Evolutionary conservation across 2,888 invertebrate species (phyloP), one percentile per base, ranked within the genome.

Genomic region (Aphelenchoides bicaudatus): DNA sequence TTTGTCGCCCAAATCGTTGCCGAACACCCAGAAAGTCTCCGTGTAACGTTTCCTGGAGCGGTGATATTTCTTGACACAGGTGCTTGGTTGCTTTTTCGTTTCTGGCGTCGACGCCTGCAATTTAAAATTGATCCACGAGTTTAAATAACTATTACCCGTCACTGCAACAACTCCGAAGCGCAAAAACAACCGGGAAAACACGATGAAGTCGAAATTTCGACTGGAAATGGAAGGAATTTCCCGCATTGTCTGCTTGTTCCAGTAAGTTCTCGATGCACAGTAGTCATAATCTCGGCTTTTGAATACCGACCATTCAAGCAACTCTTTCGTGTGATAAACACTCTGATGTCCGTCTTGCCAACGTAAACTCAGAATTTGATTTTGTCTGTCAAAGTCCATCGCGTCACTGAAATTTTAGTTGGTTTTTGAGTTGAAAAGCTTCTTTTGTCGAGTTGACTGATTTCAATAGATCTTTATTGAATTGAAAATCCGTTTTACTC

Each of bases 1-100:
- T n/a, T n/a, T n/a, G n/a, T n/a, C n/a, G n/a, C n/a, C n/a, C n/a
- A n/a, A n/a, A n/a, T n/a, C n/a, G n/a, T n/a, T n/a, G n/a, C 2
- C 65, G 62, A 39, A 70, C 66, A 16, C 49, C 82, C 86, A 87
- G 88, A 84, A 87, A 86, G 34, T 85, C 86, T 2, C 88, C 89
- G 74, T 86, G 89, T 52, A 88, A 79, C 0, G 88, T 88, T 61
- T 84, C 84, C 77, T 87, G 86, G 0, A 86, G 81, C 0, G 86
- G 85, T 25, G 86, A 86, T 0, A 88, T 75, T 8, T 83, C 82
- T 43, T 81, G 79, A 60, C 59, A 85, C 82, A 3, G 84, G 83
- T 43, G 73, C 46, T 55, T 58, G 8, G 65, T 65, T 31, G 62
- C 62, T n/a, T 47, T 27, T 27, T 59, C 66, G 50, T 66, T 56